Evolutionary conservation across 2,888 invertebrate genomes (phyloP), one percentile per base, ranked within the genome.

Genomic region (Ypsolopha scabrella): DNA sequence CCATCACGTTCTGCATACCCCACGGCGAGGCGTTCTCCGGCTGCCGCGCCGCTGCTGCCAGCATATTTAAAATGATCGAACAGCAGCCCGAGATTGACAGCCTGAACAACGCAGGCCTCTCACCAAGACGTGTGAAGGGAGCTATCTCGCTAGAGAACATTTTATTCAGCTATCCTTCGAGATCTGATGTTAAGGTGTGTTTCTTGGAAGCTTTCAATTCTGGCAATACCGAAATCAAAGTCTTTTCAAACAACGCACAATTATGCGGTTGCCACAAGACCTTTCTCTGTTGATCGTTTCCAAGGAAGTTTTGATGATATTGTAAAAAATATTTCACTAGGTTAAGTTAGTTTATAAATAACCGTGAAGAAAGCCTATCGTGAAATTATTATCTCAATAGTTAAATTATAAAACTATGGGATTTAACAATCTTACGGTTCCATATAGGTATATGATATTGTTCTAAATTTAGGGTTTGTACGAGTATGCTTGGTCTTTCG

Each of bases 91-190:
- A 75, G 35, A 94, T 95, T 51, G 93, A 95, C 72, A 90, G 91
- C 52, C 70, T 91, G 53, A 87, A 89, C 37, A 75, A 81, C 9
- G 71, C 75, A 0, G 95, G 95, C 1, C 65, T 82, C 6, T 86
- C 86, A 24, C 92, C 91, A 0, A 67, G 75, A n/a, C 67, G 75
- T 45, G 87, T 91, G 0, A 77, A 72, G 3, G 95, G 95, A 0
- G 89, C 91, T 48, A 91, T 96, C 37, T 81, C 88, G 54, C 88
- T 95, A 59, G 88, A 89, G 58, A 87, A 92, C 58, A 88, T 95
- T 1, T 82, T 89, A 60, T 96, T 96, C 67, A 87, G 88, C 50
- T 96, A 96, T 70, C 96, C 96, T 0, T 90, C 94, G 0, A 77
- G 96, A 48, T 89, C 91, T 11, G 91, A 94, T 60, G 90, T 93